Evolutionary conservation across 2,113 vertebrate genomes (phyloP), one percentile per base, ranked within the genome.

Genomic region (Centropristis striata): DNA sequence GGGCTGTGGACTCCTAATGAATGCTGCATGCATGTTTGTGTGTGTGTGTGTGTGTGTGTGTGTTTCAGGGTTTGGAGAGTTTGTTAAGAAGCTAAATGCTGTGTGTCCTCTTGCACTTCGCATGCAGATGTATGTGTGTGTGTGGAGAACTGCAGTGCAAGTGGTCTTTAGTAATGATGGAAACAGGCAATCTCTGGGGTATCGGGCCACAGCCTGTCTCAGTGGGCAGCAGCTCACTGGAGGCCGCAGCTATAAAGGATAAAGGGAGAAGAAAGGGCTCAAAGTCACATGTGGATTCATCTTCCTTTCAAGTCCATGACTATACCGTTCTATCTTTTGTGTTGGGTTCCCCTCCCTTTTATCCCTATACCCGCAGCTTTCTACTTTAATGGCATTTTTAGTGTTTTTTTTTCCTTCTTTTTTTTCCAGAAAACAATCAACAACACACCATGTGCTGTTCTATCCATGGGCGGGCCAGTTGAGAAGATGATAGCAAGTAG

Each of bases 141-240:
- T 81, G 49, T 65, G 58, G 21, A 54, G 37, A 21, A 55, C n/a
- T 42, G 15, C 63, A 67, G 76, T 58, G 74, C 42, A 50, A 51
- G 20, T 55, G 58, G 50, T 60, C 58, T 71, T 75, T 83, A 78
- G 63, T 88, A 80, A 91, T 71, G 63, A 81, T 69, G 71, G 79
- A 58, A 89, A 80, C 53, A 64, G 73, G 59, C 23, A 46, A 58
- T 78, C 86, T 74, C 74, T 15, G 21, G 65, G 66, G 81, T 70
- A 78, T 82, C 61, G 18, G 59, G 71, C 46, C 11, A 14, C 37
- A 58, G 57, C 59, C 59, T 25, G 50, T 86, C 86, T 80, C 65
- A 80, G 51, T 70, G 78, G 83, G 65, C 78, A 78, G 51, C 70
- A 57, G 42, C 42, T 68, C 66, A 70, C 66, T 27, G 49, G 66